phyloP scores from a whole-genome alignment of 2,888 invertebrate genomes.

The Arctia plantaginis region DNA sequence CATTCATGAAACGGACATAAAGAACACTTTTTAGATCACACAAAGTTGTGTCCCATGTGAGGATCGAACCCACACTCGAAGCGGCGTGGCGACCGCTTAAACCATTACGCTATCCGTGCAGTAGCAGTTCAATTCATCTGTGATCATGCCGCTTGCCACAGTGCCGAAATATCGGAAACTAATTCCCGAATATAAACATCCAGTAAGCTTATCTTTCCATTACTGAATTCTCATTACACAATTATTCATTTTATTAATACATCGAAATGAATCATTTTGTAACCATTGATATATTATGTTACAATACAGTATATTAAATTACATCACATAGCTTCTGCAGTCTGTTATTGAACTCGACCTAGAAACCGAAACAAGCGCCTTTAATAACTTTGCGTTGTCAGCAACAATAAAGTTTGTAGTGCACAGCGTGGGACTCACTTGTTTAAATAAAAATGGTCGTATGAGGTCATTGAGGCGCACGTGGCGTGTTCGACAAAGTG shows the following conservation, averaged over 20 bases:
- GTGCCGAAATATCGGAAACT: too few species aligned
- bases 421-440: constrained; percentile 35
- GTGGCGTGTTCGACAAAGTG: not conserved
- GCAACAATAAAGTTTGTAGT: constrained; percentile 24
- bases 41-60: too few species aligned
- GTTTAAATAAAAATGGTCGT: constrained; percentile 13
- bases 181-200: too few species aligned
- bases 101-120: too few species aligned
- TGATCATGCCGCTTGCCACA: too few species aligned
- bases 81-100: too few species aligned
- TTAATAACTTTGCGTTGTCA: constrained; percentile 37
- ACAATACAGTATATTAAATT: constrained; percentile 3
- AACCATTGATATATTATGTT: not conserved
- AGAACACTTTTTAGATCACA: too few species aligned
- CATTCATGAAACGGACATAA: too few species aligned
- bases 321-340: not conserved
- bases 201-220: constrained; percentile 7
- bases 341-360: constrained; percentile 49
- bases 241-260: constrained; percentile 7
- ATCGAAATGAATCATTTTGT: not conserved
- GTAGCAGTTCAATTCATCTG: too few species aligned
- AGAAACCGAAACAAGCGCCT: constrained; percentile 40
- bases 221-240: constrained; percentile 10
- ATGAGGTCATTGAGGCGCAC: not conserved
- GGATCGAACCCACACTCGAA: too few species aligned